Conservation (phyloP, 1,140 invertebrate genomes). For the Leptinotarsa lineolata region DNA sequence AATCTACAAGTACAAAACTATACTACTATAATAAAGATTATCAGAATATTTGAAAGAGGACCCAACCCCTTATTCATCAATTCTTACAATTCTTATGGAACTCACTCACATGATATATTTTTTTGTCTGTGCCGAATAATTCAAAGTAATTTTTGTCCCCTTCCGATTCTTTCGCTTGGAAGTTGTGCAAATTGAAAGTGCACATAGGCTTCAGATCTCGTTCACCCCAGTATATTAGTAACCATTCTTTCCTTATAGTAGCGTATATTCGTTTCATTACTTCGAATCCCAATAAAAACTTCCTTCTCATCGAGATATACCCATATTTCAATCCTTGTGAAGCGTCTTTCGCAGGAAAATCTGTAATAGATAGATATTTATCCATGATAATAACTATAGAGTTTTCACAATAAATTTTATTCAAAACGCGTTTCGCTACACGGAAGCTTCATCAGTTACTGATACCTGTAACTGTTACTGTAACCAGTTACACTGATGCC, state of each 20-base stretch:
- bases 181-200: slow-evolving; percentile 35
- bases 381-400: no score
- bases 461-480: not conserved
- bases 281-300: slow-evolving; percentile 36
- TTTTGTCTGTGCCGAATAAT: slow-evolving; percentile 28
- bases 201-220: slow-evolving; percentile 37
- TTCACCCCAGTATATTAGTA: slow-evolving; percentile 36
- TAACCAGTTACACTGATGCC: not conserved
- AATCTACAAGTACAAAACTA: not conserved
- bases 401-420: not conserved
- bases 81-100: not conserved
- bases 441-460: not conserved
- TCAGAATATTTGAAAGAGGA: not conserved
- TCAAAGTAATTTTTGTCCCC: slow-evolving; percentile 30
- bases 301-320: slow-evolving; percentile 34
- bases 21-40: not conserved
- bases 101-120: slow-evolving; percentile 34
- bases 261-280: slow-evolving; percentile 33
- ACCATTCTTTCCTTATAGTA: slow-evolving; percentile 33
- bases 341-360: slow-evolving; percentile 34
- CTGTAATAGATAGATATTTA: slow-evolving; percentile 36
- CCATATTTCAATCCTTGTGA: slow-evolving; percentile 37
- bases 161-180: slow-evolving; percentile 31
- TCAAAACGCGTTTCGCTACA: no score
- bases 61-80: not conserved